Base-by-base conservation (phyloP, 2,888 invertebrate genomes). In the Mimachlamys varia region DNA sequence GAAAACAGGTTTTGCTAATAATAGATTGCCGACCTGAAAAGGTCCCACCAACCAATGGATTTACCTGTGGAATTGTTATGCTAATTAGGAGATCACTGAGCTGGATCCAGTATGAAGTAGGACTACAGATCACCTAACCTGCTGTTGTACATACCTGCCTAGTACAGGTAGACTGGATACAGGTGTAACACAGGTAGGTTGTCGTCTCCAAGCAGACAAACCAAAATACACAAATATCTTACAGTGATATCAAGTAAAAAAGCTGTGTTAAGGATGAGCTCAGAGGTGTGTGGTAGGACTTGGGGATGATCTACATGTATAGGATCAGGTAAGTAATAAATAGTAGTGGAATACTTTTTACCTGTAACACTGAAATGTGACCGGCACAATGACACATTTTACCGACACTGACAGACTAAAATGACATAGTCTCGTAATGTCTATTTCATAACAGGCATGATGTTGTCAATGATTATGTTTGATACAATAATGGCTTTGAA, bases 1-100 rank as follows among this genome's bases (percentile, higher is more conserved):
- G 76, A 76, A 27, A 76, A 76, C 76, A 76, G 76, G 76, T 76
- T 76, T 76, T 76, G 76, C 76, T 76, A 76, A 76, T 76, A 76
- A 76, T 76, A 76, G 76, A 76, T 33, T 12, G 7, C 27, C 17
- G 76, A 76, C 76, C 76, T n/a, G 27, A 76, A 76, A 76, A 27
- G 62, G 33, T 7, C 33, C 33, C 76, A 76, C 76, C 76, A 76
- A 76, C 76, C 76, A 76, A 76, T 76, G 76, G 76, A 76, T 76
- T 76, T 76, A 76, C 76, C 76, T 76, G 76, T 27, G 12, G 76
- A 76, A 76, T 76, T 76, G 76, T 76, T 76, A 76, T 76, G 76
- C 76, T 76, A 76, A 76, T 76, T 76, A 76, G 10, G 33, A 76
- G 27, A 27, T 76, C 76, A 76, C 76, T 76, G 33, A 76, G 76